Evolutionary conservation across 2,797 vertebrate genomes (phyloP), one percentile per base, ranked within the genome.

Genomic region (Poeciliopsis gracilis): DNA sequence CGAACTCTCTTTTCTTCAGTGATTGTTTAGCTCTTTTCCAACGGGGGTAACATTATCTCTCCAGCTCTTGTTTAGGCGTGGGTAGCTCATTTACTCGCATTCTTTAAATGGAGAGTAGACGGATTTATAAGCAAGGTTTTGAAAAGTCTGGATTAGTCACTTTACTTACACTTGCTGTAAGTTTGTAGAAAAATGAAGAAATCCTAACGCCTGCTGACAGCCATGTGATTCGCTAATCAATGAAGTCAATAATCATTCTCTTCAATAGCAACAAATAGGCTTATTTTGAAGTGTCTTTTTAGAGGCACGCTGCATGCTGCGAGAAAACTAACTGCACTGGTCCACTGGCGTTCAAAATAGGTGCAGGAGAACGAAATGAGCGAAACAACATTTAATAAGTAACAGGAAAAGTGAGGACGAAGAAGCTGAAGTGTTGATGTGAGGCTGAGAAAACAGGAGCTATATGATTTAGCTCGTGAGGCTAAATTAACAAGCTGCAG

Each of bases 401-500:
- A 1, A 11, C 43, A 61, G 69, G 43, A 41, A 46, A 66, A 76
- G 71, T 77, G 82, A 77, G 51, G 77, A 89, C 75, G 28, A 73
- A 63, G 61, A 77, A 53, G 78, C 53, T 36, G 9, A 76, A 55
- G 70, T 8, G 46, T 16, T 43, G 81, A 82, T 63, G 59, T 36
- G 69, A 82, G 72, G 46, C 66, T 36, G 73, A 83, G 76, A 75
- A 84, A 86, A 81, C 69, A n/a, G 75, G 41, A 53, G 51, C 74
- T 76, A 72, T 76, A 66, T 81, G 74, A 86, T 69, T 86, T 80
- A 79, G 55, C 63, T 76, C 79, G 0, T 67, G 43, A 30, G 67
- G 73, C 76, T 49, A 74, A 81, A 79, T 61, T 86, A 91, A 89
- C 46, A 3, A 80, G 69, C 77, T 72, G 47, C 0, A 55, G 81